Evolutionary conservation across 2,113 vertebrate species (phyloP), one percentile per base, ranked within the genome.

Genomic region (Periophthalmus modestus): DNA sequence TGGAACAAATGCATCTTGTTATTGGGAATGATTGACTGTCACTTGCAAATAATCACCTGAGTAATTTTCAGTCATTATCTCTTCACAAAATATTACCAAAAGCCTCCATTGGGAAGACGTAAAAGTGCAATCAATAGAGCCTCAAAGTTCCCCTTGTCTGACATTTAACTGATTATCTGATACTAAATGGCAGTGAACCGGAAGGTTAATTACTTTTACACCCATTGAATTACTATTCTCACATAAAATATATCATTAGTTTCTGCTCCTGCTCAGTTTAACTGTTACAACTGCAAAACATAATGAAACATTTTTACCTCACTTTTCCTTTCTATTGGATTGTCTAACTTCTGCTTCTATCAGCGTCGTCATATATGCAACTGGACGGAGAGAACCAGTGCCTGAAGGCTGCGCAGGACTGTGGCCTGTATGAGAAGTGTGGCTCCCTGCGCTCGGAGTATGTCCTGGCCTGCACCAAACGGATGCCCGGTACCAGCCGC

Each of bases 371-470:
- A 2, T 86, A 83, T 80, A 84, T 80, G 68, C 86, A 88, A 18
- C 78, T 89, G 73, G 89, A 93, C 58, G 92, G 87, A 68, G 92
- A 94, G 78, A 97, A 98, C 89, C 92, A 93, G n/a, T 99, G 98
- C 88, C 85, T 99, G 79, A 95, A 95, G 88, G 96, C 95, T 48
- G 93, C 95, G 5, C 95, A 95, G 9, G 80, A 96, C 75, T 99
- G 98, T 7, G 96, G 95, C 16, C 82, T 97, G 65, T 94, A 93
- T 12, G 95, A 94, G 86, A 97, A 95, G 83, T 99, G 98, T 12
- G 94, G 94, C 16, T 93, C 94, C 0, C 93, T 96, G 34, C 96
- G 96, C 72, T 96, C 94, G 7, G 94, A 95, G 63, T 99, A 98
- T 0, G 98, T 93, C 16, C 84, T 95, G 47, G 93, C 91, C n/a